Percentiles rank a stretch among this genome's conserved stretches.
phyloP scores from a whole-genome alignment of 2,113 vertebrate genomes.

The Aegypius monachus region DNA sequence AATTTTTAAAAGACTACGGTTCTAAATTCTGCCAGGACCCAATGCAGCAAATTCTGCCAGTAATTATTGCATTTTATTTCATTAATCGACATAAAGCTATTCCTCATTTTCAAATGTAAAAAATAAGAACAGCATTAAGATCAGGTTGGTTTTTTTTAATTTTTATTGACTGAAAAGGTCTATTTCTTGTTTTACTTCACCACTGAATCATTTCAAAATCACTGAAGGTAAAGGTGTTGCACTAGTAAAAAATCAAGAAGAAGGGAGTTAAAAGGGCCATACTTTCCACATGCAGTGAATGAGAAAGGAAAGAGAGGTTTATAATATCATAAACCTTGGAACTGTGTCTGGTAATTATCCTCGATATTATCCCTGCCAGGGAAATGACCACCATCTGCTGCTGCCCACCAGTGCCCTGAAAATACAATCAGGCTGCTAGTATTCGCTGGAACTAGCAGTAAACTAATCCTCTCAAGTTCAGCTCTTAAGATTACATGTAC shows the following conservation, averaged over 20 bases:
- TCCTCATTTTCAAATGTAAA: not conserved
- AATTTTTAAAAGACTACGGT: not conserved
- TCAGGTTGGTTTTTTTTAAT: not conserved
- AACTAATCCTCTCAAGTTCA: constrained; percentile 7
- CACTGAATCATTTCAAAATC: constrained; percentile 24
- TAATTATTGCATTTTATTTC: not conserved
- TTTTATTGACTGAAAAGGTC: not conserved
- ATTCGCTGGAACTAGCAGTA: not conserved
- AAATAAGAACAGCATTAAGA: not conserved
- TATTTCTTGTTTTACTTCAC: constrained; percentile 1
- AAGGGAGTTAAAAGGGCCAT: not conserved
- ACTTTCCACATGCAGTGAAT: constrained; percentile 19
- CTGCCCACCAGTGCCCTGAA: constrained; percentile 31
- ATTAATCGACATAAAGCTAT: not conserved
- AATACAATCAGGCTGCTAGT: not conserved
- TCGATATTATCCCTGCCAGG: not conserved
- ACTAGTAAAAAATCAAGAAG: constrained; percentile 19
- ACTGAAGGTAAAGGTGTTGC: constrained; percentile 18
- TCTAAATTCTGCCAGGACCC: not conserved
- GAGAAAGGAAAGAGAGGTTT: constrained; percentile 50
- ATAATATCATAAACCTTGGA: constrained; percentile 60
- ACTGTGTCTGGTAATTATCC: constrained; percentile 34
- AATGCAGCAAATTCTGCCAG: not conserved
- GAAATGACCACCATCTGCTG: constrained; percentile 65
- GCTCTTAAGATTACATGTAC: not conserved